Evolutionary conservation across 2,113 vertebrate genomes (phyloP).

Genomic region (Elephantulus edwardii): DNA sequence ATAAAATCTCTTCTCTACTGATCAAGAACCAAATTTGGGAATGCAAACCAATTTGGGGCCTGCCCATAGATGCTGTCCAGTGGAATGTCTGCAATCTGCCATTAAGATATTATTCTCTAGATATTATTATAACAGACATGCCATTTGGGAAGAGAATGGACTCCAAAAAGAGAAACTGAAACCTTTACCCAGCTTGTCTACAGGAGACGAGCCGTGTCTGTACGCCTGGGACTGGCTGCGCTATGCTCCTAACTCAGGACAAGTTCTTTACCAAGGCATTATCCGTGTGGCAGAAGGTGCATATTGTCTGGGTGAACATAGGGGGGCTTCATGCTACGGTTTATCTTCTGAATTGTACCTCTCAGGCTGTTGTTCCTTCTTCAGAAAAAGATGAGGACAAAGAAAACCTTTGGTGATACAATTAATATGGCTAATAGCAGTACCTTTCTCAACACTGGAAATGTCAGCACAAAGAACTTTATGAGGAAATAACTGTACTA

Average conservation of each 20-base stretch:
- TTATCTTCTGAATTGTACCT: constrained; percentile 92
- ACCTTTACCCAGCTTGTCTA: constrained; percentile 95
- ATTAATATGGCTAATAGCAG: neutral
- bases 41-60: constrained; percentile 83
- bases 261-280: constrained; percentile 96
- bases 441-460: constrained; percentile 37
- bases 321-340: constrained; percentile 96
- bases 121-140: constrained; percentile 95
- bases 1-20: constrained; percentile 92
- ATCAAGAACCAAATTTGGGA: constrained; percentile 88
- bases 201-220: constrained; percentile 95
- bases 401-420: constrained; percentile 62
- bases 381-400: constrained; percentile 81
- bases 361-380: constrained; percentile 59
- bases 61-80: constrained; percentile 91
- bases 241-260: constrained; percentile 94
- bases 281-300: constrained; percentile 91
- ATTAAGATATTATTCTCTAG: constrained; percentile 91
- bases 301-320: constrained; percentile 97
- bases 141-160: constrained; percentile 99
- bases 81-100: constrained; percentile 95
- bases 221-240: constrained; percentile 91
- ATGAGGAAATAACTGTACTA: constrained; percentile 28
- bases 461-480: constrained; percentile 6
- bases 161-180: constrained; percentile 97